phyloP scores from a whole-genome alignment of 2,113 vertebrate species.

The Saccopteryx leptura region DNA sequence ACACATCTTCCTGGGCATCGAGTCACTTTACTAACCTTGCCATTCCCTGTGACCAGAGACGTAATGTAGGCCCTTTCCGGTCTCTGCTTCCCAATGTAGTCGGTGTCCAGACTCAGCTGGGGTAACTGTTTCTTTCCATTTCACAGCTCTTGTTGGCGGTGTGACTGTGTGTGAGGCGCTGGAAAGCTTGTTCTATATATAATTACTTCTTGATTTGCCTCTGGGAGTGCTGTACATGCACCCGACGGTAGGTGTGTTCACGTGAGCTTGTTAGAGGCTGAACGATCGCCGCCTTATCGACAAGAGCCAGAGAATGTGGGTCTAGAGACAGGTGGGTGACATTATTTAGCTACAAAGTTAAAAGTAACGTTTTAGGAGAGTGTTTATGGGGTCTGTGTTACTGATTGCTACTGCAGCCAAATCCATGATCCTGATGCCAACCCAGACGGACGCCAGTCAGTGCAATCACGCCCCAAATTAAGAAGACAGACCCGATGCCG shows the following conservation, averaged over 20 bases:
- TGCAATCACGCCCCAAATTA: neutral
- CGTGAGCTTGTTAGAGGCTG: neutral
- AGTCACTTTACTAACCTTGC: neutral
- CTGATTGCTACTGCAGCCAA: neutral
- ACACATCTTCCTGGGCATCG: neutral
- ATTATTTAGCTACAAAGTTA: neutral
- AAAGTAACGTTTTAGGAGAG: neutral
- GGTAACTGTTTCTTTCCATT: neutral
- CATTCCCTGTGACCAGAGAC: neutral
- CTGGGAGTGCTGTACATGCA: neutral
- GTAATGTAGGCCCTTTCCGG: accelerated
- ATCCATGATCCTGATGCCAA: neutral
- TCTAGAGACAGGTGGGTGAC: neutral
- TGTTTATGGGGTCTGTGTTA: neutral
- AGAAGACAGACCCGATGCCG: accelerated
- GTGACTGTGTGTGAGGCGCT: neutral
- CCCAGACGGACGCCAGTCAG: neutral
- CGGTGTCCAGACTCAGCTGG: neutral
- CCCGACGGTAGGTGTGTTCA: neutral
- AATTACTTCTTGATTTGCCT: constrained; percentile 38
- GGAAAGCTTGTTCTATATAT: constrained; percentile 16
- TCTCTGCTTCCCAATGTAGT: neutral
- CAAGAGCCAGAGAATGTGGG: neutral
- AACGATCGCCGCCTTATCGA: accelerated
- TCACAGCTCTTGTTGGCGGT: constrained; percentile 17